Percentiles rank a stretch among this genome's conserved stretches.
Evolutionary conservation across 2,797 vertebrate genomes (phyloP).

Genomic region (Psittacula derbiana): DNA sequence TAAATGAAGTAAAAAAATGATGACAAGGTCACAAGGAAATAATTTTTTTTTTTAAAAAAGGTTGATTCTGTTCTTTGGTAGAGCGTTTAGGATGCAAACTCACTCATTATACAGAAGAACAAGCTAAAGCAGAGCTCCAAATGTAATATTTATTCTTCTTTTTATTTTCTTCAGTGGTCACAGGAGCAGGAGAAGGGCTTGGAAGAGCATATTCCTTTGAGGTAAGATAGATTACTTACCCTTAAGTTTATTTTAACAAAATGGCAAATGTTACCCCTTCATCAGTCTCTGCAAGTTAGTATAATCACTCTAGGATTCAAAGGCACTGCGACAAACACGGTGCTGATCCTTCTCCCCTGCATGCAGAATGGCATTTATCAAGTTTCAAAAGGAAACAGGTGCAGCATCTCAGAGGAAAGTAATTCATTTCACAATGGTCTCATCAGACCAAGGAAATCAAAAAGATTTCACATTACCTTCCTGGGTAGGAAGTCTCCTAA

Average conservation of each 20-base stretch:
- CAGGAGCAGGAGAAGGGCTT: conserved; percentile 88
- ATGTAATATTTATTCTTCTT: not conserved
- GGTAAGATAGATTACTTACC: conserved; percentile 70
- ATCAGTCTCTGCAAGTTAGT: not conserved
- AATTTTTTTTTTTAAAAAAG: not conserved
- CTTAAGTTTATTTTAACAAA: not conserved
- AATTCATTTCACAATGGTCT: not conserved
- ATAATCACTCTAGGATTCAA: not conserved
- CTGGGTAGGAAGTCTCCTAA: not conserved
- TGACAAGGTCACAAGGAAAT: not conserved
- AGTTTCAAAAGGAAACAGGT: not conserved
- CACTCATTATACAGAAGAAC: not conserved
- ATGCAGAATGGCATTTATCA: not conserved
- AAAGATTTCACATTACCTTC: not conserved
- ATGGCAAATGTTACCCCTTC: not conserved
- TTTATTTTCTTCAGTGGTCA: conserved; percentile 82
- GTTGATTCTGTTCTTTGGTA: not conserved
- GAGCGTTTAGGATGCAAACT: not conserved
- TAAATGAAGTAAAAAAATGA: not conserved
- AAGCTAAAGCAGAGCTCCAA: not conserved
- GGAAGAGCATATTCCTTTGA: conserved; percentile 86
- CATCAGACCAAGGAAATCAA: not conserved
- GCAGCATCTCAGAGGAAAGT: not conserved
- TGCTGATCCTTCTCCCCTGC: not conserved
- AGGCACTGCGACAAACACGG: not conserved